These are phyloP conservation scores for Calliopum simillimum DNA, from an alignment of 2,888 invertebrate species.

Conservation along the genomic window DNA sequence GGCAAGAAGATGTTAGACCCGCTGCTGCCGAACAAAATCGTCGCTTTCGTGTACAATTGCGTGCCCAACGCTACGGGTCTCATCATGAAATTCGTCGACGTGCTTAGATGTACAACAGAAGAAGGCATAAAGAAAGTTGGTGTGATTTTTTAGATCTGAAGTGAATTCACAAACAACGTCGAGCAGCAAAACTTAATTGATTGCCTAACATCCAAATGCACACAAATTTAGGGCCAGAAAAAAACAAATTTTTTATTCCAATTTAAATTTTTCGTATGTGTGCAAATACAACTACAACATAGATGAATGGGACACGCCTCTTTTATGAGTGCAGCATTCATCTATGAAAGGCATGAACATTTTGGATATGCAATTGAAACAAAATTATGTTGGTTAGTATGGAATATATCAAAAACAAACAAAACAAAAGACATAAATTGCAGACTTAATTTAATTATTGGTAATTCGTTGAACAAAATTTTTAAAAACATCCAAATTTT, in stretches of 20 bases:
- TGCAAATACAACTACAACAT: background rate
- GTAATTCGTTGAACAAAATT: constrained; percentile 24
- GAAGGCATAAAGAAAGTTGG: background rate
- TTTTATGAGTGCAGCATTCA: no score
- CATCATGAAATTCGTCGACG: constrained; percentile 60
- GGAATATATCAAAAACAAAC: background rate
- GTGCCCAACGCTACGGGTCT: constrained; percentile 56
- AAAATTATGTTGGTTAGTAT: no score
- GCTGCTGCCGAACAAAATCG: constrained; percentile 50
- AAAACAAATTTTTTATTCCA: background rate
- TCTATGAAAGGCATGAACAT: no score
- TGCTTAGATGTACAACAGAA: no score
- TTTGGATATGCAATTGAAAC: no score
- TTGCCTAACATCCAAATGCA: constrained; percentile 5
- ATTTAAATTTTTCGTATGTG: background rate
- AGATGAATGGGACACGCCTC: no score
- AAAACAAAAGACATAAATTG: constrained; percentile 9
- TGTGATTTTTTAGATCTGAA: background rate
- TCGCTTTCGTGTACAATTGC: constrained; percentile 57
- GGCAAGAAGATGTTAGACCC: constrained; percentile 48
- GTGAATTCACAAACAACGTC: background rate
- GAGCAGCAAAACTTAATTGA: background rate
- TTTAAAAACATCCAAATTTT: constrained; percentile 20
- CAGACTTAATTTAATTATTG: constrained; percentile 10
- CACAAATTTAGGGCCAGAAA: background rate